phyloP scores from a whole-genome alignment of 2,797 vertebrate genomes.

The Nannoperca obscura region DNA sequence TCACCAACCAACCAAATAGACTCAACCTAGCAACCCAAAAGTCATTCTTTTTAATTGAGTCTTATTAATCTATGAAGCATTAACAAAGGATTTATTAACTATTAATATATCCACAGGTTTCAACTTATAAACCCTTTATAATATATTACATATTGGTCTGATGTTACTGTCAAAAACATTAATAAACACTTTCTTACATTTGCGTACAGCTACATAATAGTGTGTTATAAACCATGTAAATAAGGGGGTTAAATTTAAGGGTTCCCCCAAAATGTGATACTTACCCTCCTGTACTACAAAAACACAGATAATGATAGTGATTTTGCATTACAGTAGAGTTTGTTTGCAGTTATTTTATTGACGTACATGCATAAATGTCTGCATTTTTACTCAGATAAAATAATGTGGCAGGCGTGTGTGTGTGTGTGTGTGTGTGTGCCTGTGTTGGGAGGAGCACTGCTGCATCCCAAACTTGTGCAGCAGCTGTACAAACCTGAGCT shows the following conservation, averaged over 20 bases:
- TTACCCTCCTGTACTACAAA: not conserved
- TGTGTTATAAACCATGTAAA: not conserved
- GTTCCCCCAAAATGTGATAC: not conserved
- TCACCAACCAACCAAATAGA: not conserved
- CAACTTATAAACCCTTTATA: not conserved
- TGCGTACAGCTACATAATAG: not conserved
- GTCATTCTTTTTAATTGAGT: not conserved
- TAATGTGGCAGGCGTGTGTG: not conserved
- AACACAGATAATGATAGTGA: not conserved
- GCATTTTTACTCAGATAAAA: not conserved
- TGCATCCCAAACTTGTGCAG: constrained; percentile 78
- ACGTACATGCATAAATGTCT: not conserved
- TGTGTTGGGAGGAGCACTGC: constrained; percentile 6
- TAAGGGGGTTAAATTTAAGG: not conserved
- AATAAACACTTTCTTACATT: not conserved
- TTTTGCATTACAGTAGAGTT: not conserved
- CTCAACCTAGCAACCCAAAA: not conserved
- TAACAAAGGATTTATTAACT: not conserved
- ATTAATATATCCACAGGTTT: not conserved
- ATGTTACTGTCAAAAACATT: not conserved
- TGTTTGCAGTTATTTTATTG: not conserved
- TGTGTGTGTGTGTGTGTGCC: not conserved
- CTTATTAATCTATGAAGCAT: not conserved
- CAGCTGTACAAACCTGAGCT: constrained; percentile 91
- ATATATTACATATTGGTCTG: not conserved